phyloP scores from a whole-genome alignment of 1,140 invertebrate genomes.

The Macrotrachela quadricornifera region DNA sequence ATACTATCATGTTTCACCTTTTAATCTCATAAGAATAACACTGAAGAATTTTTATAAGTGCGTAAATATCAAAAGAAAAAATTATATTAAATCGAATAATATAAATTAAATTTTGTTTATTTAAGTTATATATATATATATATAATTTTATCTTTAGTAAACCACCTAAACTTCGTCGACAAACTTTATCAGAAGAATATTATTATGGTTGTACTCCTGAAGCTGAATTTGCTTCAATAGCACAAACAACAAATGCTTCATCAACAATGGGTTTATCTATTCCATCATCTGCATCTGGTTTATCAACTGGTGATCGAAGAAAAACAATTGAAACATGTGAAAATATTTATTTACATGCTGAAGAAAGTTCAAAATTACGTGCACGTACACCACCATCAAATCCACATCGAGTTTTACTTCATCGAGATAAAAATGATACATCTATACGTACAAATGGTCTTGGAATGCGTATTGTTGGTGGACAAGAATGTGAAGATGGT shows the following conservation, averaged over 20 bases:
- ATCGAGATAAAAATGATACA: slow-evolving; percentile 7
- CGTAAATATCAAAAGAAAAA: no score
- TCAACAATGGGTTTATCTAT: no score
- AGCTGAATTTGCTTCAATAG: no score
- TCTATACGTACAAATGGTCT: slow-evolving; percentile 44
- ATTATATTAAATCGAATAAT: no score
- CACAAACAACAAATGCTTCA: no score
- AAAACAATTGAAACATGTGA: slow-evolving; percentile 9
- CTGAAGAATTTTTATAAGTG: no score
- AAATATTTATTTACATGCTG: slow-evolving; percentile 6
- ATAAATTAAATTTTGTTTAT: no score
- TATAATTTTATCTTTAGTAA: neutral
- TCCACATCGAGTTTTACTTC: slow-evolving; percentile 4
- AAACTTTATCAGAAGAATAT: slow-evolving; percentile 6
- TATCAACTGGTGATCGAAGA: neutral
- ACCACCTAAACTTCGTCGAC: neutral
- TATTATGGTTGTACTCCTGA: no score
- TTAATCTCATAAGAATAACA: no score
- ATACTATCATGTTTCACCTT: no score
- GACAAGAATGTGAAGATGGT: slow-evolving; percentile 56
- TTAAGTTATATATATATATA: no score
- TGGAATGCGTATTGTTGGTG: slow-evolving; percentile 73
- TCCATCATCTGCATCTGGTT: no score
- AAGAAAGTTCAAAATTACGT: slow-evolving; percentile 7
- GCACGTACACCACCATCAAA: slow-evolving; percentile 7